phyloP scores from a whole-genome alignment of 2,113 vertebrate species.

The Cheilinus undulatus region DNA sequence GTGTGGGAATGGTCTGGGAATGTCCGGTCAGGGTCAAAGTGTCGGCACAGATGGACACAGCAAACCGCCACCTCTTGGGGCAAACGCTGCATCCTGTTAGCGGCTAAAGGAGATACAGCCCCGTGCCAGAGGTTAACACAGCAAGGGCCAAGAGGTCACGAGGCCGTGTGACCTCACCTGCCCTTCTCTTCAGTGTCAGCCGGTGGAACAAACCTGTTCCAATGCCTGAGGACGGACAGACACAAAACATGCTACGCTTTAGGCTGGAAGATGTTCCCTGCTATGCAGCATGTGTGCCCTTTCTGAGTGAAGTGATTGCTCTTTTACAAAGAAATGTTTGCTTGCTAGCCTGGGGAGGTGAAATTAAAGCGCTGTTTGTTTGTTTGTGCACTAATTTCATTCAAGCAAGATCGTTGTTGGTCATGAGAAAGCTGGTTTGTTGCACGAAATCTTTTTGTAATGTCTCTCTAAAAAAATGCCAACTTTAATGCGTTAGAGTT shows the following conservation, averaged over 20 bases:
- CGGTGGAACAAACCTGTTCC: constrained; percentile 77
- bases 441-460: too few species aligned
- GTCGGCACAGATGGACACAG: constrained; percentile 60
- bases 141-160: constrained; percentile 60
- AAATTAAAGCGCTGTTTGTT: constrained; percentile 37
- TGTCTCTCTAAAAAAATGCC: too few species aligned
- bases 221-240: constrained; percentile 53
- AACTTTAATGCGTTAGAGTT: too few species aligned
- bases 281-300: constrained; percentile 30
- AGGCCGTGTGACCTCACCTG: constrained; percentile 66
- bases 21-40: constrained; percentile 68
- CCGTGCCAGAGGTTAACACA: constrained; percentile 73
- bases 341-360: constrained; percentile 41
- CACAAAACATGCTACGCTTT: constrained; percentile 32
- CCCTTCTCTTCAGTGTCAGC: constrained; percentile 68
- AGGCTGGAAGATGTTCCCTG: constrained; percentile 38
- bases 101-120: constrained; percentile 58
- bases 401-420: background rate
- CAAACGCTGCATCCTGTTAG: constrained; percentile 73
- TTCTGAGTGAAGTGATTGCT: constrained; percentile 32
- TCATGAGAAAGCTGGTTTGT: background rate
- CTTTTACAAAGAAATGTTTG: constrained; percentile 36
- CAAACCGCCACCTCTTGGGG: constrained; percentile 64
- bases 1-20: constrained; percentile 69
- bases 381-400: constrained; percentile 1